Base-by-base conservation (phyloP, 2,797 vertebrate genomes). In the Rhodeus uyekii region DNA sequence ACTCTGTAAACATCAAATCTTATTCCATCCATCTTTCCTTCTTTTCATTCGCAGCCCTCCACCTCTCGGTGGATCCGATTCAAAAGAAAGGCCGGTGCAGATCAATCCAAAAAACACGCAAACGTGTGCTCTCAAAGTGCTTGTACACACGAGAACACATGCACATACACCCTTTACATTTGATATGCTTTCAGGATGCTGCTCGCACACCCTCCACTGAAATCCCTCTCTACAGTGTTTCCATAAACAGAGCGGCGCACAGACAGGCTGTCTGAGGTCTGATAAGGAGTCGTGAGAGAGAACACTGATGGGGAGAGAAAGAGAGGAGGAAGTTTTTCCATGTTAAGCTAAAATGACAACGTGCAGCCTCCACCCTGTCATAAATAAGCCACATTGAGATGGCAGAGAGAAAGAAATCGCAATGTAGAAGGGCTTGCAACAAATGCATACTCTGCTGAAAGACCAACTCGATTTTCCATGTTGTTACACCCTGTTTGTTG, bases 291-390 rank as follows among this genome's bases (percentile, higher is more conserved):
- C 63, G 42, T 76, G 50, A 73, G 75, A 78, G 65, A 79, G 87
- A 83, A 83, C 82, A 76, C 39, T 65, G 68, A 85, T 24, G 50
- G 60, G 84, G 84, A 73, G 80, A 79, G 42, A 78, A 74, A 50
- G 44, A 67, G 67, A 85, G 69, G 10, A 78, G 76, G 63, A 69
- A 68, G 73, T 76, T 82, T 76, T 60, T 69, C 69, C 18, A 12
- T 80, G 83, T 61, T 78, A 83, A 83, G 83, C 80, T 88, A 86
- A 91, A 91, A 90, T 87, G 89, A 91, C 89, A 87, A 61, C 81
- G 73, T 34, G 87, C 42, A 60, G 42, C 82, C 76, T 88, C 79
- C 80, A 87, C 61, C 82, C 72, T 83, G 85, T 77, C 83, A 87
- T 82, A 87, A 89, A 91, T 87, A 86, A 75, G 69, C 68, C 61